Evolutionary conservation across 2,888 invertebrate genomes (phyloP).

Genomic region (Cheiracanthium punctorium): DNA sequence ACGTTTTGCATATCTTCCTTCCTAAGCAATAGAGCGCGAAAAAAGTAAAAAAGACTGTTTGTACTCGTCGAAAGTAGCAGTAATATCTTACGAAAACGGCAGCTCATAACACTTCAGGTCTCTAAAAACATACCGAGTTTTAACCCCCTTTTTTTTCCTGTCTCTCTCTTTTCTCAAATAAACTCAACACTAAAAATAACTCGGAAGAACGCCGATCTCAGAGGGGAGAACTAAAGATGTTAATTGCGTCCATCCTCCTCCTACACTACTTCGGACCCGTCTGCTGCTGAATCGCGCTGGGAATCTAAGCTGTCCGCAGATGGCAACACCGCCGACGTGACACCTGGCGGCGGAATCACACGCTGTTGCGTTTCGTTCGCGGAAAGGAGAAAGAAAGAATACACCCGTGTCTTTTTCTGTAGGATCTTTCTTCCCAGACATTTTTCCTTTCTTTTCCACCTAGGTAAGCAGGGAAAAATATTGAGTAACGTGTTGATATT

Average conservation of each 20-base stretch:
- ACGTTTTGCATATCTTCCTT: neutral
- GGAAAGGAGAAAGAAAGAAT: neutral
- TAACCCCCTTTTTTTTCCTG: too few relatives aligned
- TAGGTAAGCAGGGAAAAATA: too few relatives aligned
- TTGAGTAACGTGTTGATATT: too few relatives aligned
- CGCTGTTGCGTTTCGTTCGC: conserved; percentile 40
- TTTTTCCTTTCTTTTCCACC: too few relatives aligned
- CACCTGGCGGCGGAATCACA: conserved; percentile 53
- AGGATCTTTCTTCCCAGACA: too few relatives aligned
- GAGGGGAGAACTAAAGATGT: neutral
- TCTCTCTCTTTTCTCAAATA: conserved; percentile 24
- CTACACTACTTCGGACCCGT: conserved; percentile 56
- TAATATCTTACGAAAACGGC: neutral
- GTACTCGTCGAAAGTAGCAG: neutral
- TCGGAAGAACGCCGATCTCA: neutral
- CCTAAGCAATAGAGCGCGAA: too few relatives aligned
- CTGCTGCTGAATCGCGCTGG: neutral
- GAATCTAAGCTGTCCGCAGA: conserved; percentile 11
- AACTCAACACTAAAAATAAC: conserved; percentile 52
- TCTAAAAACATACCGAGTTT: too few relatives aligned
- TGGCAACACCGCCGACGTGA: conserved; percentile 41
- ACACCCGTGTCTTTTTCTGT: neutral
- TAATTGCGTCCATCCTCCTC: conserved; percentile 20
- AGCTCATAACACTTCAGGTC: neutral
- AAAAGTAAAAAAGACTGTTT: conserved; percentile 11